Evolutionary conservation across 2,113 vertebrate genomes (phyloP).

Genomic region (Ailuropoda melanoleuca): DNA sequence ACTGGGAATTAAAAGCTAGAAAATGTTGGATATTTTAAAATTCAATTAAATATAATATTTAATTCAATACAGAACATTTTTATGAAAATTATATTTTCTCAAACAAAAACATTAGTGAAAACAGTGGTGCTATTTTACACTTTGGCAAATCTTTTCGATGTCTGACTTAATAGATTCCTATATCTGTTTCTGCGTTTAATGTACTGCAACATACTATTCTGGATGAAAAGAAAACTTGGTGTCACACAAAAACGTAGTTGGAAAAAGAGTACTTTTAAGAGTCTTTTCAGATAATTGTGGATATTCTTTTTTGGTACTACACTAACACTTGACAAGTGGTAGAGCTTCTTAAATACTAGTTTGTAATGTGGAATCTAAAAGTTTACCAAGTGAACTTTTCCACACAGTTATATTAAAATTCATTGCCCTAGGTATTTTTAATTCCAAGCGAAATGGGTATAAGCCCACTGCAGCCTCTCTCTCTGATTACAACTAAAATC

Average conservation of each 20-base stretch:
- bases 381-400: not conserved
- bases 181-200: not conserved
- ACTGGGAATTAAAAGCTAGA: not conserved
- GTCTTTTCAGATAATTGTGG: not conserved
- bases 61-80: not conserved
- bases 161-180: not conserved
- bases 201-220: not conserved
- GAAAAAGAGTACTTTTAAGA: not conserved
- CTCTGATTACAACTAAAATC: not conserved
- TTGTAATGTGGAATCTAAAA: not conserved
- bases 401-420: not conserved
- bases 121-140: not conserved
- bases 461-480: not conserved
- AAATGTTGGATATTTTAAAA: not conserved
- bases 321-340: not conserved
- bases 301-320: not conserved
- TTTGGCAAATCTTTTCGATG: not conserved
- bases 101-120: constrained; percentile 9
- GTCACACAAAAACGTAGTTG: not conserved
- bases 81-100: not conserved
- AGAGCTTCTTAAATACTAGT: not conserved
- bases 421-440: not conserved
- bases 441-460: not conserved
- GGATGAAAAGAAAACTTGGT: not conserved
- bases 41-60: not conserved